phyloP scores from a whole-genome alignment of 1,140 invertebrate genomes.

The Acyrthosiphon pisum region DNA sequence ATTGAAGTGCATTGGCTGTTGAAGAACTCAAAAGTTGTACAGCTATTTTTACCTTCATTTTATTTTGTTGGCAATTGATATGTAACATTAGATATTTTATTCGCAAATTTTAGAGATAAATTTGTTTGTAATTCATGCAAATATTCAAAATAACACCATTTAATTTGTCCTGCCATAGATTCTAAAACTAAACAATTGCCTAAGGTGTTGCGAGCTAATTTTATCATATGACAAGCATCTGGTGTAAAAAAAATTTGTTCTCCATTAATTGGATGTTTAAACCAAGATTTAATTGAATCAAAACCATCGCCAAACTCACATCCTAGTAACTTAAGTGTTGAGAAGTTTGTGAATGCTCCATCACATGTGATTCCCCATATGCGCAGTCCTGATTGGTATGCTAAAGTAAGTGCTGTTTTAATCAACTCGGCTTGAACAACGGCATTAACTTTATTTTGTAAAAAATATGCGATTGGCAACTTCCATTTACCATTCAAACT shows the following conservation, averaged over 20 bases:
- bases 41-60: background rate
- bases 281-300: background rate
- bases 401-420: background rate
- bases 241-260: background rate
- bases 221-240: conserved; percentile 1
- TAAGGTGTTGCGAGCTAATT: background rate
- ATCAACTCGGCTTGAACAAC: conserved; percentile 14
- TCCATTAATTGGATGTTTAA: background rate
- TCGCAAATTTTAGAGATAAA: background rate
- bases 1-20: background rate
- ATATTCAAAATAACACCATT: background rate
- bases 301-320: background rate
- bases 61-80: background rate
- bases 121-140: background rate
- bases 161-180: background rate
- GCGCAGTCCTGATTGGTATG: conserved; percentile 28
- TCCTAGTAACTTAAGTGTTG: background rate
- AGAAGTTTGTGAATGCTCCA: conserved; percentile 25
- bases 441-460: background rate
- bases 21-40: background rate
- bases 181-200: background rate
- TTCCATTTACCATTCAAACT: conserved; percentile 32
- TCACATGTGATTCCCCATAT: conserved; percentile 21
- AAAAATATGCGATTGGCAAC: conserved; percentile 23
- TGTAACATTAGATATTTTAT: background rate